Conservation (phyloP, 2,113 vertebrate genomes). For the Perca fluviatilis region DNA sequence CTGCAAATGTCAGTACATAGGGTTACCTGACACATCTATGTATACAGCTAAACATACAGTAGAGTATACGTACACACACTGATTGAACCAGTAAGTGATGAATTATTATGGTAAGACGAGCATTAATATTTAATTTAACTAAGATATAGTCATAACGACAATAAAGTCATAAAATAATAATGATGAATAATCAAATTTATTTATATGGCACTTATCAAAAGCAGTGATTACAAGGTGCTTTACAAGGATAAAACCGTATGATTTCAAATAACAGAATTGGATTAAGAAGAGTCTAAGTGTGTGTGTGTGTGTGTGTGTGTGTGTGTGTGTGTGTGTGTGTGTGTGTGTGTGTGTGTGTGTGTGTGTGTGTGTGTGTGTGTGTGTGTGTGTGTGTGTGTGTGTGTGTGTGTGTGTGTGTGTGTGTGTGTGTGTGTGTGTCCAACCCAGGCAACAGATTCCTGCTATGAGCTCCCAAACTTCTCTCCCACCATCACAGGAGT, state of each 20-base stretch:
- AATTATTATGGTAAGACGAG: neutral
- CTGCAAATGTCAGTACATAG: conserved; percentile 84
- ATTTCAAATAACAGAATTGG: neutral
- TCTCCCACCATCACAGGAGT: conserved; percentile 94
- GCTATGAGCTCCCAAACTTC: conserved; percentile 93
- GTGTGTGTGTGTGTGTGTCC: conserved; percentile 18
- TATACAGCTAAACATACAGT: neutral
- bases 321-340: conserved; percentile 4
- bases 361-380: conserved; percentile 21
- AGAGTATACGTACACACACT: neutral
- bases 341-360: neutral
- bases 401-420: neutral
- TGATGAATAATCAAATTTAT: neutral
- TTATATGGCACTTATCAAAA: neutral
- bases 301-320: conserved; percentile 18
- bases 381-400: neutral
- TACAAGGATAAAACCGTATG: neutral
- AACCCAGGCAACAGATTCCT: conserved; percentile 86
- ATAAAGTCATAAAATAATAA: neutral
- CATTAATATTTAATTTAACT: neutral
- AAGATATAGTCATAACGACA: neutral
- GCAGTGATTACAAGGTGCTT: neutral
- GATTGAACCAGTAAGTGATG: neutral
- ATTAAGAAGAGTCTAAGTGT: neutral
- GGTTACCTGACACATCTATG: neutral